Percentiles rank a stretch among this genome's conserved stretches.
Evolutionary conservation across 2,113 vertebrate genomes (phyloP).

Genomic region (Guaruba guarouba): DNA sequence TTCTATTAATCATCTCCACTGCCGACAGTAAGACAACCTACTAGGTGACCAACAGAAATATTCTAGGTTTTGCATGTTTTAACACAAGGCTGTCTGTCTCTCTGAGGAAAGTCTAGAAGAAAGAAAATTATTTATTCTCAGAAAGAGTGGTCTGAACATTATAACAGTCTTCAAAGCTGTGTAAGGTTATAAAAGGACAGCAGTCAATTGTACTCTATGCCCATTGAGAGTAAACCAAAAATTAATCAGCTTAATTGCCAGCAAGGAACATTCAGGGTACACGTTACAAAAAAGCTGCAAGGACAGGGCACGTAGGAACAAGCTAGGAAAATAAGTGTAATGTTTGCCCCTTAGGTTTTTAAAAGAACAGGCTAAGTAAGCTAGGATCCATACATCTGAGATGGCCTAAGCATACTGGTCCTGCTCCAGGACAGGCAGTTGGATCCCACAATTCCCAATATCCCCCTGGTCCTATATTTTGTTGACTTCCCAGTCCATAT

Average conservation of each 20-base stretch:
- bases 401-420: background rate
- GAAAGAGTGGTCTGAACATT: background rate
- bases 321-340: background rate
- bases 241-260: slow-evolving; percentile 16
- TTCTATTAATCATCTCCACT: background rate
- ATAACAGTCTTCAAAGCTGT: background rate
- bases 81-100: background rate
- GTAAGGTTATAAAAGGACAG: background rate
- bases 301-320: background rate
- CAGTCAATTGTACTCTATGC: background rate
- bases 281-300: background rate
- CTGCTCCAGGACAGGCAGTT: background rate
- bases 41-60: background rate
- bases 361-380: background rate
- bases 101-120: background rate
- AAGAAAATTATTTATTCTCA: background rate
- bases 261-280: background rate
- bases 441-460: background rate
- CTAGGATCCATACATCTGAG: background rate
- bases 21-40: background rate
- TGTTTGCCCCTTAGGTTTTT: background rate
- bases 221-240: slow-evolving; percentile 12
- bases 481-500: background rate
- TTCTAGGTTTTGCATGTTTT: background rate
- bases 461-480: background rate